Evolutionary conservation across 2,888 invertebrate species (phyloP).

Genomic region (Epistrophe grossulariae): DNA sequence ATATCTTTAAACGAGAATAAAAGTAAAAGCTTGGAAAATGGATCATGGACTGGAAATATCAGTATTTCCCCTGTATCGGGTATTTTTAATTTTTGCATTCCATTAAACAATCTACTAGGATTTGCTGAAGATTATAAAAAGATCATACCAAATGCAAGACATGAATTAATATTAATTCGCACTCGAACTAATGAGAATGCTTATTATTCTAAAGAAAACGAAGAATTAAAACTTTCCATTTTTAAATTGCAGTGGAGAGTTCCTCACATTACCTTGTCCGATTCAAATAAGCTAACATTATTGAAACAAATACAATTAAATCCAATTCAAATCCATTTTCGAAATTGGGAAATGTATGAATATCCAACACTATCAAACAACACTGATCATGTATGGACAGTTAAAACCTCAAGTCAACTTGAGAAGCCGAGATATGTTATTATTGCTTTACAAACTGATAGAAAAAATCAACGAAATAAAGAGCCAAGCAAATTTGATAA

Average conservation of each 20-base stretch:
- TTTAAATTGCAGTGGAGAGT: not conserved
- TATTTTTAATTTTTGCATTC: not conserved
- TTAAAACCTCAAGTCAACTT: not conserved
- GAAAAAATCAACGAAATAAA: too few relatives aligned
- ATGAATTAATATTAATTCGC: not conserved
- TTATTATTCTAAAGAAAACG: not conserved
- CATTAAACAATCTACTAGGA: not conserved
- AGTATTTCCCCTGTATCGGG: not conserved
- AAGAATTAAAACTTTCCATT: not conserved
- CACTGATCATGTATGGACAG: not conserved
- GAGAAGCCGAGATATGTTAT: not conserved
- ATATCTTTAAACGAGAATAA: not conserved
- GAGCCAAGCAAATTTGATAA: too few relatives aligned
- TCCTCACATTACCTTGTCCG: not conserved
- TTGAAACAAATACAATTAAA: not conserved
- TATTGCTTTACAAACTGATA: too few relatives aligned
- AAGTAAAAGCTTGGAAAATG: not conserved
- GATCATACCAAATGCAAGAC: not conserved
- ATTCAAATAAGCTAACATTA: not conserved
- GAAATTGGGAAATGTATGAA: not conserved
- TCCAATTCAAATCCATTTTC: not conserved
- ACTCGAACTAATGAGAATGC: not conserved
- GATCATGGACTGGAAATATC: not conserved
- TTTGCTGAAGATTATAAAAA: not conserved
- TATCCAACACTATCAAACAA: not conserved